Evolutionary conservation across 1,140 invertebrate species (phyloP).

Genomic region (Drosophila kepulauana): DNA sequence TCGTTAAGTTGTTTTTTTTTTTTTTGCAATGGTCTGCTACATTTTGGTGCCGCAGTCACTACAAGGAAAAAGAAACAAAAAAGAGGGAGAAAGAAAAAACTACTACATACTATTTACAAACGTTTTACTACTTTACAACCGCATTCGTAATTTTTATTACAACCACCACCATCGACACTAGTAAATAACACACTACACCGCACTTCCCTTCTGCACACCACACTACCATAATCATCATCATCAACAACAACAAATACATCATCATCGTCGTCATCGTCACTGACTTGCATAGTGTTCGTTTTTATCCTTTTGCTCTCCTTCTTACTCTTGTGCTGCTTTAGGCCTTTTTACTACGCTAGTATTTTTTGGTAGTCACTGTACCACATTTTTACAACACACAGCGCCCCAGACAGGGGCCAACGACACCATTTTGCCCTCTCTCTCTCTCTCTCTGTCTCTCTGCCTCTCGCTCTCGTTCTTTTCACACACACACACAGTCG

Average conservation of each 20-base stretch:
- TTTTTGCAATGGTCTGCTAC: conserved; percentile 46
- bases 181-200: conserved; percentile 3
- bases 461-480: conserved; percentile 29
- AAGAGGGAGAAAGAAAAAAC: conserved; percentile 8
- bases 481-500: conserved; percentile 11
- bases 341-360: conserved; percentile 68
- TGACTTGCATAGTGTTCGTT: conserved; percentile 37
- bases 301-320: conserved; percentile 29
- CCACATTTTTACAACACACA: conserved; percentile 68
- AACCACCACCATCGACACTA: conserved; percentile 54
- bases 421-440: conserved; percentile 60
- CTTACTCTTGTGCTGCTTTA: conserved; percentile 32
- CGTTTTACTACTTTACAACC: conserved; percentile 71
- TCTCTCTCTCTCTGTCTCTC: conserved; percentile 29
- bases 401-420: conserved; percentile 74
- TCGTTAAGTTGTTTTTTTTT: conserved; percentile 23
- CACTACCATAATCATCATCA: neutral
- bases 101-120: conserved; percentile 43
- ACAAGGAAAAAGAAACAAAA: neutral
- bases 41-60: conserved; percentile 32
- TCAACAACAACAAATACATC: conserved; percentile 2
- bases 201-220: neutral
- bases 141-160: conserved; percentile 77
- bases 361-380: conserved; percentile 82
- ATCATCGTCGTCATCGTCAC: conserved; percentile 3